Conservation (phyloP, 2,797 vertebrate genomes). For the Pantherophis vulpinus region DNA sequence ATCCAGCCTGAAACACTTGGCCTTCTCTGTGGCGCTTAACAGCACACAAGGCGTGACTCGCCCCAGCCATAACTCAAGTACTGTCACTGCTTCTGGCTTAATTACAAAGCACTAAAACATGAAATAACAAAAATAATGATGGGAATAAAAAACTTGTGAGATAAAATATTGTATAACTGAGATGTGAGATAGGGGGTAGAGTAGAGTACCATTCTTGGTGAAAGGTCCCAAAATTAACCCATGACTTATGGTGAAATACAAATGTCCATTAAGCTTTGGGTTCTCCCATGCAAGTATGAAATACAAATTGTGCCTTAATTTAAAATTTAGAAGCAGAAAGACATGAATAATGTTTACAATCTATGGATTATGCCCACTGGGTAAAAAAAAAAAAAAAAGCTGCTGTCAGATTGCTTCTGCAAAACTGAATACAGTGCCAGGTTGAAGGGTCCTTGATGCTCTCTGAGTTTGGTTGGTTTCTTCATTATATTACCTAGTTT, state of each 20-base stretch:
- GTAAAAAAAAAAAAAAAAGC: not conserved
- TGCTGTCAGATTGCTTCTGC: not conserved
- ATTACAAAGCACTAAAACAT: constrained; percentile 53
- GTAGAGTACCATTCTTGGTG: not conserved
- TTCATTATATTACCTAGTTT: not conserved
- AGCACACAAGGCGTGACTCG: not conserved
- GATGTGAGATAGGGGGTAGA: not conserved
- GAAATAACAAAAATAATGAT: constrained; percentile 53
- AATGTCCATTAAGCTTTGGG: not conserved
- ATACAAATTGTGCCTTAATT: not conserved
- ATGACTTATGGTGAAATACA: too few relatives aligned
- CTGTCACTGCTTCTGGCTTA: constrained; percentile 37
- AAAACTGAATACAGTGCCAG: not conserved
- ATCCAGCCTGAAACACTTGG: not conserved
- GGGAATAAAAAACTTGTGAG: constrained; percentile 45
- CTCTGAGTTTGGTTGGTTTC: too few relatives aligned
- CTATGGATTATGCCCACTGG: not conserved
- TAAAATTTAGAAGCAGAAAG: not conserved
- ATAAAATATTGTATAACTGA: constrained; percentile 38
- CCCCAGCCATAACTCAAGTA: not conserved
- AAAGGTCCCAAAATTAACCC: constrained; percentile 13
- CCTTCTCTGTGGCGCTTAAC: not conserved
- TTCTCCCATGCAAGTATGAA: accelerated
- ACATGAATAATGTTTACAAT: not conserved
- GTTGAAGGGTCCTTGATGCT: not conserved